Conservation (phyloP, 1,140 invertebrate genomes). For the Parasteatoda tepidariorum region DNA sequence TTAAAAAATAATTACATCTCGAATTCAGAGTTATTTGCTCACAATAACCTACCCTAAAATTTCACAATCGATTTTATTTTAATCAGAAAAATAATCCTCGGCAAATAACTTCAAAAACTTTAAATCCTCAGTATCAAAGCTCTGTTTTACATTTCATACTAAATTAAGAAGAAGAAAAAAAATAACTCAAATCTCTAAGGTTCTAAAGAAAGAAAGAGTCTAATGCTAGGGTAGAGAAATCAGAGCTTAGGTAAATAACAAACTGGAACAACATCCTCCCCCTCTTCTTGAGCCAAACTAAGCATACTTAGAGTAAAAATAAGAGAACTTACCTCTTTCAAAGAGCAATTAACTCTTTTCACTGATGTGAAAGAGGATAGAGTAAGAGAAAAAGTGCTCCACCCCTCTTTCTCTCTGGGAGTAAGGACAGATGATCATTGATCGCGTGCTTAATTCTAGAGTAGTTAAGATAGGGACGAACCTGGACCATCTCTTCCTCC, state of each 20-base stretch:
- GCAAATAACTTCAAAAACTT: too few relatives aligned
- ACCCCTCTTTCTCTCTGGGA: neutral
- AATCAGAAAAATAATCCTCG: too few relatives aligned
- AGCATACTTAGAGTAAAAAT: neutral
- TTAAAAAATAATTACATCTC: too few relatives aligned
- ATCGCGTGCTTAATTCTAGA: neutral
- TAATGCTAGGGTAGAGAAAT: neutral
- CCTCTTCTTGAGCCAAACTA: neutral
- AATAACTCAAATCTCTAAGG: too few relatives aligned
- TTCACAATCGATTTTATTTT: too few relatives aligned
- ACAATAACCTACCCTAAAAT: too few relatives aligned
- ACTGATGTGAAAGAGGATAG: neutral
- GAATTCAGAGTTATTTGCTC: too few relatives aligned
- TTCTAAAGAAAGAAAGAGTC: too few relatives aligned
- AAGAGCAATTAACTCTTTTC: conserved; percentile 18
- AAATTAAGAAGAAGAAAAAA: too few relatives aligned
- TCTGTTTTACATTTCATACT: too few relatives aligned
- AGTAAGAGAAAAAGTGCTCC: neutral
- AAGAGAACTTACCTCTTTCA: neutral
- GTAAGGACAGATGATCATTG: conserved; percentile 9
- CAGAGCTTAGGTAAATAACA: neutral
- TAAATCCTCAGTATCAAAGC: too few relatives aligned
- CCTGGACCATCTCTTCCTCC: neutral
- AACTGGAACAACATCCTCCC: neutral
- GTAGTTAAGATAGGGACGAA: neutral